A percentile compares a stretch with the other conserved stretches of the same genome.
Conservation (phyloP, 2,888 invertebrate species). For the Brachynemurus nebulosus region DNA sequence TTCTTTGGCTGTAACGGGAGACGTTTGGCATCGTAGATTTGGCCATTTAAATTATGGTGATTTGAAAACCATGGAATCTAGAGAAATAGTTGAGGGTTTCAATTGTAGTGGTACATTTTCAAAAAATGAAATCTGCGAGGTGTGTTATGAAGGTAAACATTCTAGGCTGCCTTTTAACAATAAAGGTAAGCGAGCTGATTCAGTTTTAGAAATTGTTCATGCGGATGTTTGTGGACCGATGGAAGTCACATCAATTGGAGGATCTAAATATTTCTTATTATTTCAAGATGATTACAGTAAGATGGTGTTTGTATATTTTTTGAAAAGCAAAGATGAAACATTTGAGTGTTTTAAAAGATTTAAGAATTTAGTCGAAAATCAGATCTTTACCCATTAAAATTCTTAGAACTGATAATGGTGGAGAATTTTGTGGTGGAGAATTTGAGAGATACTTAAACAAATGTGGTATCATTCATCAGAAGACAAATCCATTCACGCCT, state of each 20-base stretch:
- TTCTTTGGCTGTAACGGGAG: neutral
- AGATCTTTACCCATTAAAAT: conserved; percentile 20
- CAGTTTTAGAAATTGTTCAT: conserved; percentile 20
- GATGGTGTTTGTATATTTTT: conserved; percentile 21
- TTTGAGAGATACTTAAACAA: conserved; percentile 16
- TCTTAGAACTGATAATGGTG: conserved; percentile 20
- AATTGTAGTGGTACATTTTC: conserved; percentile 11
- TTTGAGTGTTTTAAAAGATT: conserved; percentile 20
- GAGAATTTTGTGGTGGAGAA: conserved; percentile 21
- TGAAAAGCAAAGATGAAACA: conserved; percentile 22
- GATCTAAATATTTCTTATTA: conserved; percentile 21
- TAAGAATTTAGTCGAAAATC: conserved; percentile 21
- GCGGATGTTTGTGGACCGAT: too few relatives aligned
- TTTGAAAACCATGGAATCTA: neutral
- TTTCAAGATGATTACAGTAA: conserved; percentile 24
- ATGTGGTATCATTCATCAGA: conserved; percentile 22
- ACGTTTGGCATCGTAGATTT: neutral
- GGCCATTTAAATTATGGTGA: neutral
- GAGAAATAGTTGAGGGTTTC: neutral
- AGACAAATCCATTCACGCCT: conserved; percentile 19
- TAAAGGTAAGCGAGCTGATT: conserved; percentile 13
- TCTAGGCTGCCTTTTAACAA: conserved; percentile 20
- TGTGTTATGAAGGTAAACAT: conserved; percentile 22
- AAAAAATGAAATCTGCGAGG: conserved; percentile 14
- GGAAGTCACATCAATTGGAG: conserved; percentile 17